Evolutionary conservation across 2,113 vertebrate species (phyloP).

Genomic region (Misgurnus mizolepis): DNA sequence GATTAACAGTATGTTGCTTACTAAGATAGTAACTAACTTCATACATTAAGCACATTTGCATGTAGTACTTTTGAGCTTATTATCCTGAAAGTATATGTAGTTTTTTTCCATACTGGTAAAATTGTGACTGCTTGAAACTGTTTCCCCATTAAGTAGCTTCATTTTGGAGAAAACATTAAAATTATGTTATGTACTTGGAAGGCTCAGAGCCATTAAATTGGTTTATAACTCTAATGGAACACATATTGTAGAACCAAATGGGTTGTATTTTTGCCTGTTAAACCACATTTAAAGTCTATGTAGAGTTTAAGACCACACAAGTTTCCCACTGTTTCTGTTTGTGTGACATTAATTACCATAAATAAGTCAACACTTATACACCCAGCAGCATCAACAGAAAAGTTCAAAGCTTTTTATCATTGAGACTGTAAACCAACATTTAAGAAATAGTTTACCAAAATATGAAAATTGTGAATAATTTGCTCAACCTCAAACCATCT

Average conservation of each 20-base stretch:
- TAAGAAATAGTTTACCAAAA: neutral
- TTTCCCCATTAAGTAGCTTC: slow-evolving; percentile 4
- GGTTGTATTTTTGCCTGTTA: neutral
- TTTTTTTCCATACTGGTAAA: neutral
- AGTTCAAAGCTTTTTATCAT: neutral
- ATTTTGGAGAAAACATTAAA: neutral
- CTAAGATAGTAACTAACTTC: neutral
- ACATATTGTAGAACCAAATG: neutral
- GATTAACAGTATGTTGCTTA: neutral
- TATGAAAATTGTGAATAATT: too few relatives aligned
- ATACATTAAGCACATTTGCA: too few relatives aligned
- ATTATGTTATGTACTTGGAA: slow-evolving; percentile 22
- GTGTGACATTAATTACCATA: slow-evolving; percentile 10
- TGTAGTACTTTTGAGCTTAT: neutral
- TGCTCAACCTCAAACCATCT: too few relatives aligned
- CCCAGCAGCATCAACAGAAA: neutral
- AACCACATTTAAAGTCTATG: neutral
- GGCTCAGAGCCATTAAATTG: slow-evolving; percentile 30
- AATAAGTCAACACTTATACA: neutral
- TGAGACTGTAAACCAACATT: neutral
- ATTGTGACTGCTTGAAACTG: slow-evolving; percentile 8
- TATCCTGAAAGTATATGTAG: neutral
- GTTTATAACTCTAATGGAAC: slow-evolving; percentile 13
- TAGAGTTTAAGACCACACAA: slow-evolving; percentile 1
- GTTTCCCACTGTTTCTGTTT: neutral